Evolutionary conservation across 2,888 invertebrate genomes (phyloP), one percentile per base, ranked within the genome.

Genomic region (Campoletis raptor): DNA sequence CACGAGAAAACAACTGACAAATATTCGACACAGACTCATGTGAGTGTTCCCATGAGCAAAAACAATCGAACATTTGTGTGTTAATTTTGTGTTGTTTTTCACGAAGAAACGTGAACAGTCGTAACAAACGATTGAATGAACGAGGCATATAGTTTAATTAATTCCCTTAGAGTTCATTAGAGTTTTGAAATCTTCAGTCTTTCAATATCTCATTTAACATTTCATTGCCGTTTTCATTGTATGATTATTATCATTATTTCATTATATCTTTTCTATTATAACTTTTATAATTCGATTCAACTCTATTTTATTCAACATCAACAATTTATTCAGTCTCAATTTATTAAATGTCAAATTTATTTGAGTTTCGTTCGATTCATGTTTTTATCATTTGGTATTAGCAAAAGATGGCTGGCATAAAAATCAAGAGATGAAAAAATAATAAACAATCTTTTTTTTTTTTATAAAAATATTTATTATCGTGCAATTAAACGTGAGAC

Each of bases 21-120:
- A 57, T 80, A 67, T 40, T 30, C 61, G 72, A 76, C 45, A 30
- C 70, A 36, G 52, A 12, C 69, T 74, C 81, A n/a, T 74, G 78
- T 66, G 54, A 82, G 77, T 83, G 69, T n/a, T 57, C 57, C 24
- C 57, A 57, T 24, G 10, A 57, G 30, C 12, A 57, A 57, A 57
- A 57, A 57, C 57, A 57, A 57, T 57, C 57, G 24, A 57, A 57
- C 57, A 1, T 57, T 24, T 57, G 57, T 57, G 57, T 57, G 57
- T 57, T 24, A 57, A 57, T 57, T 57, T 57, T 57, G 57, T 24
- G 66, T n/a, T 66, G 9, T 37, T 30, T 66, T 66, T 66, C 66
- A 66, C 66, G 37, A n/a, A 66, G 37, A 66, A 66, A 66, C 15
- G n/a, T 37, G 57, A 57, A 12, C 57, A 57, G 24, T 3, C 24